Evolutionary conservation across 1,140 invertebrate species (phyloP).

Genomic region (Pseudomyrmex sp.): DNA sequence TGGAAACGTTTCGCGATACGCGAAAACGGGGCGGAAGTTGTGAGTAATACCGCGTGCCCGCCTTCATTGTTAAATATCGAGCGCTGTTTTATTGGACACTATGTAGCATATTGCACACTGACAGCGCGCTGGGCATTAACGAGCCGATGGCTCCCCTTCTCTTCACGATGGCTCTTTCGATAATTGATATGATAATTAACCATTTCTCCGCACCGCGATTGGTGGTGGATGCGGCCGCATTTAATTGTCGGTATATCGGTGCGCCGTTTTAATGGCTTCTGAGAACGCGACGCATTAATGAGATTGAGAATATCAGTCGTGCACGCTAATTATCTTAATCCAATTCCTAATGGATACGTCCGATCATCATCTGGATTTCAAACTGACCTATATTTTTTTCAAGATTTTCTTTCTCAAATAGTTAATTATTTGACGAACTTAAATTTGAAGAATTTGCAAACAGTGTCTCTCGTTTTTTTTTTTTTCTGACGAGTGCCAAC

Average conservation of each 20-base stretch:
- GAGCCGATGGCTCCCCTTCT: conserved; percentile 4
- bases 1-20: conserved; percentile 6
- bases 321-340: conserved; percentile 33
- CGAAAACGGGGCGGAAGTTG: background rate
- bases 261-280: conserved; percentile 44
- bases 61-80: conserved; percentile 15
- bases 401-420: background rate
- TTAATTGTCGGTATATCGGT: conserved; percentile 48
- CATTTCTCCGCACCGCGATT: conserved; percentile 46
- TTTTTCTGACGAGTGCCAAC: background rate
- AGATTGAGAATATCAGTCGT: conserved; percentile 14
- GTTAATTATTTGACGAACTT: background rate
- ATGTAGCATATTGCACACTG: conserved; percentile 41
- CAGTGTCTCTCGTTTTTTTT: too few species aligned
- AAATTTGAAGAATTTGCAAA: background rate
- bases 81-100: conserved; percentile 40
- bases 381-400: background rate
- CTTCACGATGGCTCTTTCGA: conserved; percentile 44
- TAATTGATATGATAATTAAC: conserved; percentile 62
- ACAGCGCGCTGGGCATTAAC: conserved; percentile 41
- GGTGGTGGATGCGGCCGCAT: conserved; percentile 8
- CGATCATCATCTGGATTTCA: too few species aligned
- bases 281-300: conserved; percentile 42
- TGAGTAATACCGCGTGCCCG: conserved; percentile 29
- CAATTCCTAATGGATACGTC: background rate